A percentile compares a stretch with the other conserved stretches of the same genome.
Evolutionary conservation across 2,888 invertebrate species (phyloP).

Genomic region (Stegophylla sp.): DNA sequence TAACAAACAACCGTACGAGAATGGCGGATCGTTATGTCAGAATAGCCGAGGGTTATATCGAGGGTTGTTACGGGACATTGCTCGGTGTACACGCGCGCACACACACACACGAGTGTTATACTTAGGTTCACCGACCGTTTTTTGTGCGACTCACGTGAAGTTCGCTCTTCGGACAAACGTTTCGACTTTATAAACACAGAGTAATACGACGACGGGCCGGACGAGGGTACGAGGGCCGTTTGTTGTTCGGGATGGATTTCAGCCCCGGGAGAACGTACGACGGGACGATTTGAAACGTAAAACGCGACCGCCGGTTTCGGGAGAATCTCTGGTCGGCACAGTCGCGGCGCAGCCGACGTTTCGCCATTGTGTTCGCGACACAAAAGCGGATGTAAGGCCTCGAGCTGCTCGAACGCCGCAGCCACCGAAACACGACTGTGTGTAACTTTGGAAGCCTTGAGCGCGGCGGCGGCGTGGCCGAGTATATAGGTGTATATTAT

Average conservation of each 20-base stretch:
- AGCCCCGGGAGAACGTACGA: background rate
- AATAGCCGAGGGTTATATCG: no score
- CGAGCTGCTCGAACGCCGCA: slow-evolving; percentile 14
- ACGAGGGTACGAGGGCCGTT: background rate
- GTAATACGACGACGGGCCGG: background rate
- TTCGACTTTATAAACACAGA: background rate
- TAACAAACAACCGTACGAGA: no score
- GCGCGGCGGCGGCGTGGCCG: slow-evolving; percentile 11
- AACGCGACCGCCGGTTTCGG: background rate
- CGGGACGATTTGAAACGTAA: slow-evolving; percentile 23
- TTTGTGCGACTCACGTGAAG: no score
- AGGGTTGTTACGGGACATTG: no score
- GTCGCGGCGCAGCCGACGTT: slow-evolving; percentile 18
- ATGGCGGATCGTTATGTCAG: no score
- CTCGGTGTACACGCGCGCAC: no score
- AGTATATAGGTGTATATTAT: no score
- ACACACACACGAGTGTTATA: no score
- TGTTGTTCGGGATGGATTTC: slow-evolving; percentile 22
- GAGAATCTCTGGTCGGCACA: no score
- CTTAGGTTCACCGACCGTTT: no score
- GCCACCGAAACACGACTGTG: background rate
- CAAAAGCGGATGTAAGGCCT: slow-evolving; percentile 37
- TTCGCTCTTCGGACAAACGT: background rate
- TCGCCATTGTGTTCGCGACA: slow-evolving; percentile 29
- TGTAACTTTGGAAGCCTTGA: slow-evolving; percentile 30